These are phyloP conservation scores for Cosmia pyralina DNA, from an alignment of 2,888 invertebrate species.

Conservation along the genomic window DNA sequence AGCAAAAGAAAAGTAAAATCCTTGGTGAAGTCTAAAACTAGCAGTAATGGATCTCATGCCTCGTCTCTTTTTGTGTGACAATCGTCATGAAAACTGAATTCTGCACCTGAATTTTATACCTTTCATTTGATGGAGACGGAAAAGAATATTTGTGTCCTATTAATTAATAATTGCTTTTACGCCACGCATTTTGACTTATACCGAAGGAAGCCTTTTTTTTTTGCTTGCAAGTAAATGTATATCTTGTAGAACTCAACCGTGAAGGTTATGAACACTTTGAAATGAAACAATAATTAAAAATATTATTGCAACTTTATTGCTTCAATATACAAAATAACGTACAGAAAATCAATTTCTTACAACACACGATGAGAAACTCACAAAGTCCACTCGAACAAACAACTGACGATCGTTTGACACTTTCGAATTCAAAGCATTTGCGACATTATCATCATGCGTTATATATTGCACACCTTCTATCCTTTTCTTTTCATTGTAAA, in stretches of 20 bases:
- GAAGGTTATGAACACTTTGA: background rate
- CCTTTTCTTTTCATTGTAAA: constrained; percentile 30
- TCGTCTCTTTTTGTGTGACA: background rate
- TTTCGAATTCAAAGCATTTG: background rate
- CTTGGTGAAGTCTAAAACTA: background rate
- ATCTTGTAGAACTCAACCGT: background rate
- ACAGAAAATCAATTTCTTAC: constrained; percentile 31
- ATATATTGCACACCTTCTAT: constrained; percentile 13
- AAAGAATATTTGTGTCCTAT: background rate
- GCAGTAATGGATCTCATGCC: background rate
- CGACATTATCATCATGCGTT: constrained; percentile 17
- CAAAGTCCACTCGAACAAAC: background rate
- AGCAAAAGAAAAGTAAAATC: background rate
- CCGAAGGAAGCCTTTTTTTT: no score
- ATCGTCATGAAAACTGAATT: background rate
- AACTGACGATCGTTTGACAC: background rate
- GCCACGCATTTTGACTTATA: background rate
- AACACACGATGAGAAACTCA: constrained; percentile 32
- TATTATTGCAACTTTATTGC: constrained; percentile 62
- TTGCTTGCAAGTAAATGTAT: background rate
- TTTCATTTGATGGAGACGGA: background rate
- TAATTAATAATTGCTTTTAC: background rate
- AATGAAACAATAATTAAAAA: constrained; percentile 51
- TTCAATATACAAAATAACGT: constrained; percentile 58
- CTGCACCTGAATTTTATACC: no score